Base-by-base conservation (phyloP, 2,888 invertebrate species). In the Sicus ferrugineus region DNA sequence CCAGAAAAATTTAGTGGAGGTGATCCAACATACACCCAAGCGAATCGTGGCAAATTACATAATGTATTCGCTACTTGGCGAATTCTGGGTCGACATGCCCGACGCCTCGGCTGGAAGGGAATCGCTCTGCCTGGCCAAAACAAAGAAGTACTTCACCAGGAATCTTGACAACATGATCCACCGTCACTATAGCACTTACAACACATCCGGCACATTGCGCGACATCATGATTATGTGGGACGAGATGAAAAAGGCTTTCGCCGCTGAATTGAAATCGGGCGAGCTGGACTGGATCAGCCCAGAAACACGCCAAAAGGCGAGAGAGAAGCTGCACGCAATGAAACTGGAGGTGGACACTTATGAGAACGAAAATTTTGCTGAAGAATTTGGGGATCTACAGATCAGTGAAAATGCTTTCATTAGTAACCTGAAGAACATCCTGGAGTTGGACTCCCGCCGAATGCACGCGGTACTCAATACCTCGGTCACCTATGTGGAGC, bases 151-250 rank as follows among this genome's bases (percentile, higher is more conserved):
- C 59, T 84, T 84, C 19, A 70, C 84, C 16, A 83, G 81, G 61
- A 78, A 77, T 14, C 70, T 84, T 14, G 84, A 84, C 42, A 83
- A 83, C 21, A 79, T 84, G 76, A 75, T 81, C 54, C 79, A 78
- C 63, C 75, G 84, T 0, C 75, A 71, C 7, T 75, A 77, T 69
- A 80, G 78, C 61, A 79, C 74, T 21, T n/a, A n/a, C n/a, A 73
- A 77, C 0, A 16, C 46, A 3, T 38, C 38, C 7, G 14, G 38
- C 9, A 79, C 78, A 0, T 77, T 77, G 21, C 23, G 68, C 3
- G 82, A 83, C 42, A 70, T 84, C 0, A 75, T 79, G 2, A 70
- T 73, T 2, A 76, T 83, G 28, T 84, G 83, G 84, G 64, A 65
- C 0, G 77, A 82, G 50, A 70, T 83, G 0, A 81, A 78, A 48